A percentile compares a stretch with the other conserved stretches of the same genome.
These are phyloP conservation scores for Rhingia campestris DNA, from an alignment of 2,888 invertebrate genomes.

Conservation along the genomic window DNA sequence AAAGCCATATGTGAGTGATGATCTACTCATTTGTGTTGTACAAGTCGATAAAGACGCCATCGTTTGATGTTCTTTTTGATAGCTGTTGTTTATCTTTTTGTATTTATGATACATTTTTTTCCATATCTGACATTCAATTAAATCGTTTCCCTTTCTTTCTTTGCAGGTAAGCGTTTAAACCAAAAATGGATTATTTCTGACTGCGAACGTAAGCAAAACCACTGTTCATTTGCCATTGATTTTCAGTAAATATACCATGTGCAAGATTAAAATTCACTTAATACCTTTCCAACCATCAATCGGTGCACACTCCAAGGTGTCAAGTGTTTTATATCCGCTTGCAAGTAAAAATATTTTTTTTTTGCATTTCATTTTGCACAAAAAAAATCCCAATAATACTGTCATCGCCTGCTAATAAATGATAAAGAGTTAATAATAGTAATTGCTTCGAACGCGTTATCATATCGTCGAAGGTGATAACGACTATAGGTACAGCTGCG, in stretches of 20 bases:
- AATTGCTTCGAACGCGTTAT: constrained; percentile 50
- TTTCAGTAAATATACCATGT: constrained; percentile 7
- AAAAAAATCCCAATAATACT: constrained; percentile 33
- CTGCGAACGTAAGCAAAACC: constrained; percentile 19
- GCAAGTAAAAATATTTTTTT: not conserved
- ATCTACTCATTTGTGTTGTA: too few species aligned
- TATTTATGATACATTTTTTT: not conserved
- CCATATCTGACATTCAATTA: not conserved
- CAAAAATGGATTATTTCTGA: constrained; percentile 16
- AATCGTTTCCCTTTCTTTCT: not conserved
- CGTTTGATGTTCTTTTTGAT: too few species aligned
- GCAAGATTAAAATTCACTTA: constrained; percentile 20
- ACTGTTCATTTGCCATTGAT: constrained; percentile 16
- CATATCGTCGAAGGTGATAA: constrained; percentile 55
- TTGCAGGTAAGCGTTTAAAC: constrained; percentile 27
- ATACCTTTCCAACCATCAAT: constrained; percentile 17
- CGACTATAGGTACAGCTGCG: constrained; percentile 30
- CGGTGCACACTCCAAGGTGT: not conserved
- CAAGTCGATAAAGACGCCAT: too few species aligned
- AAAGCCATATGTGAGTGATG: too few species aligned
- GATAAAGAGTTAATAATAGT: constrained; percentile 53
- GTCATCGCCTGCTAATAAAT: constrained; percentile 24
- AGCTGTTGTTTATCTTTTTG: too few species aligned
- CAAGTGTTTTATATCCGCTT: not conserved
- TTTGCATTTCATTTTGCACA: not conserved